These are phyloP conservation scores for Ginglymostoma cirratum DNA, from an alignment of 2,113 vertebrate genomes.

Conservation along the genomic window DNA sequence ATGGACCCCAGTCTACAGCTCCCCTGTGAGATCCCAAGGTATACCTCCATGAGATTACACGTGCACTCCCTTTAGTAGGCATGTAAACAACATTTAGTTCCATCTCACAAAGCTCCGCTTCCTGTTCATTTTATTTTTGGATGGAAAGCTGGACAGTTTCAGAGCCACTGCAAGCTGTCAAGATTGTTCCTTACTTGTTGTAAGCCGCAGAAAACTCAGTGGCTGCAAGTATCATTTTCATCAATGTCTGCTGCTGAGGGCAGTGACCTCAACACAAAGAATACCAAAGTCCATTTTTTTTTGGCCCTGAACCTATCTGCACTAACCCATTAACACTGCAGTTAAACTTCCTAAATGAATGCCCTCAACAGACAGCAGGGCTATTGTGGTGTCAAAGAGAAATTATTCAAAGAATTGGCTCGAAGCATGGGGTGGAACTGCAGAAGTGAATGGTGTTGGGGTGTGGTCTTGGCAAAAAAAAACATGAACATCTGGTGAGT, in stretches of 20 bases:
- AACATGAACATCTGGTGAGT: background rate
- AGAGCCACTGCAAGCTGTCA: background rate
- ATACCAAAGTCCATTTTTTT: background rate
- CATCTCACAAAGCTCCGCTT: background rate
- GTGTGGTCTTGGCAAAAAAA: background rate
- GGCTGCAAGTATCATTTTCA: background rate
- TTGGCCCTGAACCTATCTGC: no score
- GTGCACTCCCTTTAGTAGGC: background rate
- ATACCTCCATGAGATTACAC: background rate
- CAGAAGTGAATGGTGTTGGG: background rate
- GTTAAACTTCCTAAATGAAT: background rate
- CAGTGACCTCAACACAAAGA: background rate
- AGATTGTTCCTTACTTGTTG: background rate
- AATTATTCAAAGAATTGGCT: background rate
- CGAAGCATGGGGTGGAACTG: background rate
- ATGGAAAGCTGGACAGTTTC: background rate
- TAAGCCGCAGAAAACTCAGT: background rate
- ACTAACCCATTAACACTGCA: constrained; percentile 2
- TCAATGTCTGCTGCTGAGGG: background rate
- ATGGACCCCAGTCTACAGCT: no score
- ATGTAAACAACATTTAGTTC: background rate
- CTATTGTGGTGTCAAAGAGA: constrained; percentile 10
- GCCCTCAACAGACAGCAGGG: background rate
- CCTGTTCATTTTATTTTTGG: background rate
- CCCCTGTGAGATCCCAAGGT: background rate